Evolutionary conservation across 1,140 invertebrate species (phyloP).

Genomic region (Octopus sinensis): DNA sequence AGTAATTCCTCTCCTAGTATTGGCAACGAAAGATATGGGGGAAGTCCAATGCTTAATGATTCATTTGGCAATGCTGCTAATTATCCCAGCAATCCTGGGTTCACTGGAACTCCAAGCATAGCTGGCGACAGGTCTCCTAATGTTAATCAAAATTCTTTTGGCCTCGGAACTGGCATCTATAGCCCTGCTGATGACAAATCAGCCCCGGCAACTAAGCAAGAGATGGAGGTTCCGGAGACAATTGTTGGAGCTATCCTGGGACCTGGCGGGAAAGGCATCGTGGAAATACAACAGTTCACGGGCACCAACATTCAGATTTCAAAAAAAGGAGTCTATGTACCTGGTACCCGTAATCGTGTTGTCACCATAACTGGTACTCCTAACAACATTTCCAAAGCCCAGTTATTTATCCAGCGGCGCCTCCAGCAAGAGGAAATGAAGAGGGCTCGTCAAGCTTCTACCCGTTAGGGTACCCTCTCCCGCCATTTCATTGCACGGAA

Average conservation of each 20-base stretch:
- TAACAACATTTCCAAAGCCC: conserved; percentile 82
- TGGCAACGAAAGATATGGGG: conserved; percentile 45
- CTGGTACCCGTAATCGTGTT: conserved; percentile 92
- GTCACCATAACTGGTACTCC: conserved; percentile 89
- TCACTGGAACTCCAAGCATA: conserved; percentile 33
- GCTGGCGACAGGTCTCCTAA: conserved; percentile 55
- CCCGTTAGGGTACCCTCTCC: conserved; percentile 36
- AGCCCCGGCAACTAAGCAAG: conserved; percentile 74
- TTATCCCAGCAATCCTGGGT: conserved; percentile 39
- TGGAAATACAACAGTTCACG: conserved; percentile 94
- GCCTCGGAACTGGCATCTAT: conserved; percentile 67
- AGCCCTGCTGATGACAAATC: conserved; percentile 50
- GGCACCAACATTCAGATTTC: conserved; percentile 97
- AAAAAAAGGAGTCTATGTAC: conserved; percentile 95
- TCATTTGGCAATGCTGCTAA: conserved; percentile 40
- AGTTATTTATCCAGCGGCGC: conserved; percentile 91
- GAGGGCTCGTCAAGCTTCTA: conserved; percentile 64
- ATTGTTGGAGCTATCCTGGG: conserved; percentile 96
- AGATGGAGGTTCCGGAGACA: conserved; percentile 82
- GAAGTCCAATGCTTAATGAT: conserved; percentile 51
- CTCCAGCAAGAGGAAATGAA: conserved; percentile 93
- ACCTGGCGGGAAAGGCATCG: conserved; percentile 89
- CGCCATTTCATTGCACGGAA: conserved; percentile 10
- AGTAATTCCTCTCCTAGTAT: conserved; percentile 51
- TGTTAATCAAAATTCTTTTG: conserved; percentile 73